Evolutionary conservation across 2,113 vertebrate genomes (phyloP).

Genomic region (Bubo bubo): DNA sequence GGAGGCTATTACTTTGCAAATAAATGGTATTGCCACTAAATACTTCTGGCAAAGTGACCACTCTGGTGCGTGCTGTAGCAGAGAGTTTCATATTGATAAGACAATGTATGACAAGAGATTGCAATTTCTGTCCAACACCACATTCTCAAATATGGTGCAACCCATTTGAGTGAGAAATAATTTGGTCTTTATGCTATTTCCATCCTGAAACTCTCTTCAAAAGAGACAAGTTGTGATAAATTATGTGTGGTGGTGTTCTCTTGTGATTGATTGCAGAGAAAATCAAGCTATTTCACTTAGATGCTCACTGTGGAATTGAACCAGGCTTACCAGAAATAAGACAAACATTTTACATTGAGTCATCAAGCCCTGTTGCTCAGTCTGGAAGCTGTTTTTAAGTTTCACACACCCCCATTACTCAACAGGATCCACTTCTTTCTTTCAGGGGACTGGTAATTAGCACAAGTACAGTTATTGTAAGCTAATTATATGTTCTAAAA

Average conservation of each 20-base stretch:
- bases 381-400: slow-evolving; percentile 16
- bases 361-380: background rate
- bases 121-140: background rate
- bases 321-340: background rate
- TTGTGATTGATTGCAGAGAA: background rate
- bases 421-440: slow-evolving; percentile 19
- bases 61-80: background rate
- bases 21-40: background rate
- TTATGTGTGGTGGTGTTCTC: background rate
- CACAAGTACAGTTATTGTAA: background rate
- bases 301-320: background rate
- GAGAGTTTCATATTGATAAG: background rate
- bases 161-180: background rate
- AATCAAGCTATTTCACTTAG: background rate
- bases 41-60: background rate
- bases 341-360: background rate
- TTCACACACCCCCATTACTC: slow-evolving; percentile 10
- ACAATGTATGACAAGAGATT: background rate
- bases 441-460: slow-evolving; percentile 30
- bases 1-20: background rate
- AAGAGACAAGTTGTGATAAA: slow-evolving; percentile 12
- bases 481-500: slow-evolving; percentile 20
- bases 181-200: background rate
- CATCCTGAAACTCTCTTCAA: background rate
- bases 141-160: background rate